phyloP scores from a whole-genome alignment of 1,140 invertebrate genomes.

The Oryctes rhinoceros region DNA sequence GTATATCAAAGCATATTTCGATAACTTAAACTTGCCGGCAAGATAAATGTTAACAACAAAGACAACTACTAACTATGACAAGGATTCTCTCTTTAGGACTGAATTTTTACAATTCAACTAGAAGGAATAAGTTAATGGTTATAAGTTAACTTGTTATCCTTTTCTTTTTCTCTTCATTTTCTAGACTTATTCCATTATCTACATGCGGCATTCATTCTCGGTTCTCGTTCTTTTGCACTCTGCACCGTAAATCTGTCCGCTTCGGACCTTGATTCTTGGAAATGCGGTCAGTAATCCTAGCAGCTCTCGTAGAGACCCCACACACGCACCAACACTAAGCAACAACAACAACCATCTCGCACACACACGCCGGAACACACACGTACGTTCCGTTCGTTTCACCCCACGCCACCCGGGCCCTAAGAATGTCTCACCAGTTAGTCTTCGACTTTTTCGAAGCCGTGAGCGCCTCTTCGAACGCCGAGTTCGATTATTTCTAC shows the following conservation, averaged over 20 bases:
- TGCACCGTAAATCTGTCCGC: background rate
- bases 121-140: no score
- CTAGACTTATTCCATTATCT: no score
- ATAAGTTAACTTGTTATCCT: no score
- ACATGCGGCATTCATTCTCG: no score
- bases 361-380: background rate
- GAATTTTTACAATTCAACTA: no score
- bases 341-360: constrained; percentile 14
- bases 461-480: background rate
- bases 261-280: background rate
- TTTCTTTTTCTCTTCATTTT: no score
- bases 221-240: background rate
- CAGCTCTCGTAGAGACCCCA: constrained; percentile 1
- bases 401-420: background rate
- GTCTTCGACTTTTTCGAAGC: background rate
- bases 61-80: no score
- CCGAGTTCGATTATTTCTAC: background rate
- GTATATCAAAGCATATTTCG: no score
- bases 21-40: no score
- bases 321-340: background rate
- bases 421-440: background rate
- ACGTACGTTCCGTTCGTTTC: background rate
- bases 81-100: no score
- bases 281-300: constrained; percentile 13
- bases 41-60: no score